These are phyloP conservation scores for Tragelaphus eurycerus DNA, from an alignment of 2,797 vertebrate species.

Conservation along the genomic window DNA sequence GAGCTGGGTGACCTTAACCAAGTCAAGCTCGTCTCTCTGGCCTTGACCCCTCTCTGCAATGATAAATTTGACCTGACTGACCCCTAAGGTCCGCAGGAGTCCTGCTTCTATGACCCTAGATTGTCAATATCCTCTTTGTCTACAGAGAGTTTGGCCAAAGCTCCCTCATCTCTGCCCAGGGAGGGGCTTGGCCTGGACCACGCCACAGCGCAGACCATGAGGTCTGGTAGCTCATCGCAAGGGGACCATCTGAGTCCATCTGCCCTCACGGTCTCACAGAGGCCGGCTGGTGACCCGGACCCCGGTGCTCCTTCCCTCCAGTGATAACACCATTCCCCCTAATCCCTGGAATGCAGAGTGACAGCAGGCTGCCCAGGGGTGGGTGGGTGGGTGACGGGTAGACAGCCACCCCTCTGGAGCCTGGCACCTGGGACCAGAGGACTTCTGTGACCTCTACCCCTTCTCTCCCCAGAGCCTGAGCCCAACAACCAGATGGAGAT, in stretches of 20 bases:
- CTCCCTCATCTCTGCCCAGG: not conserved
- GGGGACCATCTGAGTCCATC: not conserved
- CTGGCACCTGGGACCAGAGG: not conserved
- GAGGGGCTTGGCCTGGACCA: not conserved
- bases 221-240: not conserved
- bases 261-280: not conserved
- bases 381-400: not conserved
- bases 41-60: not conserved
- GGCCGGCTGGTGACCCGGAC: not conserved
- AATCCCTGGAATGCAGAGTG: not conserved
- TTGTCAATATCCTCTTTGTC: not conserved
- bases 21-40: not conserved
- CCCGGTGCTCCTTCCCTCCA: not conserved
- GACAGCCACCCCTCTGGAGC: not conserved
- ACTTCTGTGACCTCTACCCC: not conserved
- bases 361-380: not conserved
- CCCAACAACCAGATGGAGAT: constrained; percentile 25
- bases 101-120: not conserved
- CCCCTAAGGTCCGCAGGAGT: not conserved
- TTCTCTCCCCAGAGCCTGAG: not conserved
- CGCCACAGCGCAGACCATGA: not conserved
- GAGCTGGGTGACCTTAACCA: no score
- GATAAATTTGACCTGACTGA: not conserved
- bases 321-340: not conserved
- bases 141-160: not conserved